These are phyloP conservation scores for Cyaniris semiargus DNA, from an alignment of 2,888 invertebrate species.

Conservation along the genomic window DNA sequence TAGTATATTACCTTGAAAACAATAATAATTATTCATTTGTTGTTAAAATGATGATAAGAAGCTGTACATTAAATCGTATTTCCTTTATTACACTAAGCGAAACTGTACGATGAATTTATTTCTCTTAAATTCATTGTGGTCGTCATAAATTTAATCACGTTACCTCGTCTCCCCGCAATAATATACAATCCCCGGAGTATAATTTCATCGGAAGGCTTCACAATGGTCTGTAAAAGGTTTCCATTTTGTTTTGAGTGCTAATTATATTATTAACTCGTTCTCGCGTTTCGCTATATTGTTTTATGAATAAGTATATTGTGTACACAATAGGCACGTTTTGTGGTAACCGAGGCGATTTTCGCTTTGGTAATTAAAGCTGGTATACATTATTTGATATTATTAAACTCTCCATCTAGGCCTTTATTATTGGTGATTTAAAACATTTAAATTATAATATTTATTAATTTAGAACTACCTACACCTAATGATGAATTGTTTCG, in stretches of 20 bases:
- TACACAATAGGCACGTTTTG: not conserved
- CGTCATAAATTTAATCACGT: not conserved
- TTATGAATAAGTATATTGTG: not conserved
- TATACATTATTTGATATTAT: no score
- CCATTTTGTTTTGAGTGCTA: slow-evolving; percentile 16
- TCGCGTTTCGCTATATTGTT: not conserved
- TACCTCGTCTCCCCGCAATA: not conserved
- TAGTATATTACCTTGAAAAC: no score
- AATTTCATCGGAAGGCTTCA: not conserved
- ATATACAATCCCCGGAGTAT: not conserved
- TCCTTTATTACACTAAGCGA: not conserved
- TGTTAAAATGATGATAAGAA: not conserved
- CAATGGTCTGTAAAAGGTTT: slow-evolving; percentile 5
- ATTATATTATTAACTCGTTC: slow-evolving; percentile 11
- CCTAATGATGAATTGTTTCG: no score
- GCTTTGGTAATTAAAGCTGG: not conserved
- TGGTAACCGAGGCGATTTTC: not conserved
- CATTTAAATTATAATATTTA: no score
- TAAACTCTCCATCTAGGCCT: no score
- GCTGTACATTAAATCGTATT: not conserved
- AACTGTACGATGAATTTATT: not conserved
- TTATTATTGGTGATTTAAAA: no score
- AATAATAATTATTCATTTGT: no score
- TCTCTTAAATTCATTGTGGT: not conserved
- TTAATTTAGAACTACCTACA: no score